These are phyloP conservation scores for Perca schrenkii DNA, from an alignment of 2,113 vertebrate species.

Conservation along the genomic window DNA sequence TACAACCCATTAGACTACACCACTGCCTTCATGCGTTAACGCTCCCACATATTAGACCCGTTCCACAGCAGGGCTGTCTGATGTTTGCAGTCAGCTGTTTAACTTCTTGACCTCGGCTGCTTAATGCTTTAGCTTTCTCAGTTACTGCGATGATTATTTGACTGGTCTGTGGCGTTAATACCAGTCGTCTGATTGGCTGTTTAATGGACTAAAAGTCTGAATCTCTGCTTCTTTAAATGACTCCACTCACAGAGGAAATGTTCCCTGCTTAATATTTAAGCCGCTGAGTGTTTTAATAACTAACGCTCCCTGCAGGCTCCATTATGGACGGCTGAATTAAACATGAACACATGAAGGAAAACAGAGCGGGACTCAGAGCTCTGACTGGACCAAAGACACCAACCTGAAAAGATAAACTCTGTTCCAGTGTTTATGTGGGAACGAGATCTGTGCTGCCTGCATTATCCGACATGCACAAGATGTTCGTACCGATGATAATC, in stretches of 20 bases:
- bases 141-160: conserved; percentile 55
- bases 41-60: too few relatives aligned
- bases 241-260: conserved; percentile 26
- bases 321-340: conserved; percentile 52
- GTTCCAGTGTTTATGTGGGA: too few relatives aligned
- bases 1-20: too few relatives aligned
- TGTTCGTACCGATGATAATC: too few relatives aligned
- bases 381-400: conserved; percentile 33
- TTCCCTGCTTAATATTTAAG: conserved; percentile 66
- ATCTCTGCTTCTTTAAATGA: neutral
- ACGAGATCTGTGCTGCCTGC: too few relatives aligned
- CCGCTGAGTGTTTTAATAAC: conserved; percentile 57
- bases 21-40: too few relatives aligned
- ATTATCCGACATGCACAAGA: too few relatives aligned
- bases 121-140: conserved; percentile 30
- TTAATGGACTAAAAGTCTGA: conserved; percentile 36
- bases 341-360: conserved; percentile 22
- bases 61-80: too few relatives aligned
- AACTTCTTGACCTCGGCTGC: neutral
- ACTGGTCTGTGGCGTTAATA: conserved; percentile 52
- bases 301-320: conserved; percentile 32
- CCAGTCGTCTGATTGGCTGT: neutral
- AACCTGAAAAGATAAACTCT: too few relatives aligned
- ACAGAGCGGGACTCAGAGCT: neutral
- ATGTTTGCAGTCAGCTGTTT: neutral